Evolutionary conservation across 2,888 invertebrate species (phyloP).

Genomic region (Philopedon plagiatum): DNA sequence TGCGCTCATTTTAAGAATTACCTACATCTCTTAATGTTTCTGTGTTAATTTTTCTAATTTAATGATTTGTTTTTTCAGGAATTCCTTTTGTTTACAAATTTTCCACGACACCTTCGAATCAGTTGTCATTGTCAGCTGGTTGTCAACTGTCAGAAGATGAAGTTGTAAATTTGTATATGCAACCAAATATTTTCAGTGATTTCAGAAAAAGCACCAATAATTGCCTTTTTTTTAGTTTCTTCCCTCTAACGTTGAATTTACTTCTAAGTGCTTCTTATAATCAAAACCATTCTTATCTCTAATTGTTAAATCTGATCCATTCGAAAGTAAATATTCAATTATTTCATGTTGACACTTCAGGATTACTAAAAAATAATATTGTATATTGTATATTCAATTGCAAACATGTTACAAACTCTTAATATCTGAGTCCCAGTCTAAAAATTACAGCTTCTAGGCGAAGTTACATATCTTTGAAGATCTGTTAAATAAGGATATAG

Average conservation of each 20-base stretch:
- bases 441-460: no score
- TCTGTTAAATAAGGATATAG: no score
- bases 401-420: no score
- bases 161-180: not conserved
- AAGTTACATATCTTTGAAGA: no score
- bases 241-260: not conserved
- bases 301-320: conserved; percentile 67
- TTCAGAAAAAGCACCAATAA: not conserved
- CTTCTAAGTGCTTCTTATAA: conserved; percentile 57
- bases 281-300: conserved; percentile 61
- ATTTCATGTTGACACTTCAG: conserved; percentile 68
- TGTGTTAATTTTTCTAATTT: not conserved
- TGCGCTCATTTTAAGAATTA: conserved; percentile 21
- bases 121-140: no score
- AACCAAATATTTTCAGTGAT: not conserved
- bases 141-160: not conserved
- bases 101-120: not conserved
- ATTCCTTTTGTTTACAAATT: conserved; percentile 24
- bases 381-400: no score
- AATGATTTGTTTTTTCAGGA: not conserved
- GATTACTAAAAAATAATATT: conserved; percentile 65
- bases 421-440: no score
- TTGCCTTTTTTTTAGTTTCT: no score
- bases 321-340: conserved; percentile 67
- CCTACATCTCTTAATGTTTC: conserved; percentile 6